Conservation (phyloP, 2,888 invertebrate genomes). For the Leucoptera coffeella region DNA sequence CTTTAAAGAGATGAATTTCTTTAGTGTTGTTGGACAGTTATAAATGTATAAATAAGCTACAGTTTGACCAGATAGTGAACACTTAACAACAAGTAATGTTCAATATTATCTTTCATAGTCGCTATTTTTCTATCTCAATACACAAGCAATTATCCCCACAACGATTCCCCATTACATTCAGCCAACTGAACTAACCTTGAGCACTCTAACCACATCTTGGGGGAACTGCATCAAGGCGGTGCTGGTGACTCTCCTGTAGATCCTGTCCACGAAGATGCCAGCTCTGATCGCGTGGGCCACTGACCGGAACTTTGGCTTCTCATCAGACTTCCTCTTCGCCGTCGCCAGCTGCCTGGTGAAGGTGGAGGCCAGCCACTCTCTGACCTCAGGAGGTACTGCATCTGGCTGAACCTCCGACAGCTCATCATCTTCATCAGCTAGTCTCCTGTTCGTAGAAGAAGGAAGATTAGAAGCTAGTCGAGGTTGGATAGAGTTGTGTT, state of each 20-base stretch:
- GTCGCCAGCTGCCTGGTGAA: slow-evolving; percentile 87
- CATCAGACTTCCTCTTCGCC: slow-evolving; percentile 67
- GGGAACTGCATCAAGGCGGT: slow-evolving; percentile 83
- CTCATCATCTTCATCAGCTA: slow-evolving; percentile 91
- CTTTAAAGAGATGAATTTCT: no score
- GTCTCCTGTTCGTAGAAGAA: slow-evolving; percentile 56
- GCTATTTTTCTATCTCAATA: no score
- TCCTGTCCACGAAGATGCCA: slow-evolving; percentile 95
- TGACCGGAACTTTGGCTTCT: slow-evolving; percentile 85
- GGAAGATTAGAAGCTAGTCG: no score
- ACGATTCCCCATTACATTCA: no score
- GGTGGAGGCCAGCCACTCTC: slow-evolving; percentile 94
- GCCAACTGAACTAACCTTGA: slow-evolving; percentile 66
- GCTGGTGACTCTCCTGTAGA: slow-evolving; percentile 76
- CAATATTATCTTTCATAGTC: no score
- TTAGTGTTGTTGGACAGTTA: no score
- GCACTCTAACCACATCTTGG: slow-evolving; percentile 74
- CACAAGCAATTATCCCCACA: no score
- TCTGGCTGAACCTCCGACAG: slow-evolving; percentile 94
- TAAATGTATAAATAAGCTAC: no score
- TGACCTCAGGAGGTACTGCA: slow-evolving; percentile 91
- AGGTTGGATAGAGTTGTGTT: no score
- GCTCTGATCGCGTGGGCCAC: slow-evolving; percentile 95
- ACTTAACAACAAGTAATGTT: no score
- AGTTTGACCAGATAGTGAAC: no score